Evolutionary conservation across 37 sponge, comb jelly and placozoan species (phyloP), one percentile per base, ranked within the genome.

Genomic region (Cladorhizidae sp.): DNA sequence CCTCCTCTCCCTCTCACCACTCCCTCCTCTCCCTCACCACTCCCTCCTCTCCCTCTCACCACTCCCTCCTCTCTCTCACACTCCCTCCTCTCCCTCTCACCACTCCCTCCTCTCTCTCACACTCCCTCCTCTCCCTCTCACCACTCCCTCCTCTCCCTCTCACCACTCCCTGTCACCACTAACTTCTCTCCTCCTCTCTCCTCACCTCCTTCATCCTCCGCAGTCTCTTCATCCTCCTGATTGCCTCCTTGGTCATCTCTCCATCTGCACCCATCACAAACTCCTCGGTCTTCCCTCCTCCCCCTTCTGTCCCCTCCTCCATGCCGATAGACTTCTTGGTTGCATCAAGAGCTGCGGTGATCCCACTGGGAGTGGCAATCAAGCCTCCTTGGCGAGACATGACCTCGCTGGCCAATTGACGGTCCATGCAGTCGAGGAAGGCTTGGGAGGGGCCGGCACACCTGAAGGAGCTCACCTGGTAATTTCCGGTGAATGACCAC

Each of bases 211-310:
- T 77, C 73, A 84, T 81, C 59, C 97, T 54, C 78, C 35, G 67
- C 64, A 87, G 64, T 64, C 76, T 87, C 77, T 57, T 87, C 31
- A 63, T 49, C 74, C 91, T 90, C 75, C 89, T 85, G 28, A 85
- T 79, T 84, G 90, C 97, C 54, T 85, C 80, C 83, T 95, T 92
- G 67, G 62, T 84, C 29, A 89, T 74, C 57, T 77, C 80, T 69
- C 74, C 57, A 0, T 69, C 71, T 25, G 36, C 41, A 74, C 70
- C 84, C 22, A 1, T 1, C 57, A 35, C 45, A n/a, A 15, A 63
- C 52, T 57, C 57, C 20, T 72, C 74, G 40, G 35, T 51, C 2
- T 0, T 22, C 23, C 74, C 65, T 25, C 57, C 29, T 39, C 40
- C 71, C 29, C 18, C 41, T 21, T 64, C 79, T 1, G 50, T 85